These are phyloP conservation scores for Cartodere bifasciata DNA, from an alignment of 2,888 invertebrate species.

Conservation along the genomic window DNA sequence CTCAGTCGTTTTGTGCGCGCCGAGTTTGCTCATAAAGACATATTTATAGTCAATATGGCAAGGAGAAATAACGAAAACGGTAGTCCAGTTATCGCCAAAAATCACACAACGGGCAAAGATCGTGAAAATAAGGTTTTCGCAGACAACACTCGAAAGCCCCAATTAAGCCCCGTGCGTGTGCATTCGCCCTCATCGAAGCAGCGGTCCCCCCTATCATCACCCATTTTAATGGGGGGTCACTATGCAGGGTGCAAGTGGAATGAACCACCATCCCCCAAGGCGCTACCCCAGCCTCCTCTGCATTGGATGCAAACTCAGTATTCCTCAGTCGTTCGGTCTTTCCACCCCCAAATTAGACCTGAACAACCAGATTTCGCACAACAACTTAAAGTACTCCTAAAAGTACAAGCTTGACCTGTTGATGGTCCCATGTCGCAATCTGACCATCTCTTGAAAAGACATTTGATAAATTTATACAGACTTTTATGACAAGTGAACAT, in stretches of 20 bases:
- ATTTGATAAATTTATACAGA: constrained; percentile 27
- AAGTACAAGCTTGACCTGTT: constrained; percentile 33
- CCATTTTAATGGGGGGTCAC: constrained; percentile 35
- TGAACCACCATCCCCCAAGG: constrained; percentile 59
- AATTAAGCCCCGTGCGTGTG: constrained; percentile 16
- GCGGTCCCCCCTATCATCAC: constrained; percentile 25
- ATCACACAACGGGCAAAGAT: constrained; percentile 9
- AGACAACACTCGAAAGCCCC: constrained; percentile 8
- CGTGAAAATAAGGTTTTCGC: constrained; percentile 9
- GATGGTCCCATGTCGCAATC: constrained; percentile 14
- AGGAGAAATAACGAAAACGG: constrained; percentile 25
- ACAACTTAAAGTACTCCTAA: constrained; percentile 33
- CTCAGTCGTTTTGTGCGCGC: constrained; percentile 8
- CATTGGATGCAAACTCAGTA: constrained; percentile 48
- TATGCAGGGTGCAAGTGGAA: constrained; percentile 58
- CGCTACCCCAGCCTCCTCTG: constrained; percentile 57
- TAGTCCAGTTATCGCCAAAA: constrained; percentile 15
- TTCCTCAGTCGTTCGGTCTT: constrained; percentile 41
- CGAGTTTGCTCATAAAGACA: constrained; percentile 12
- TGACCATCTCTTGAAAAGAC: constrained; percentile 26
- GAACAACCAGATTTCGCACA: constrained; percentile 27
- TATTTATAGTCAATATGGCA: constrained; percentile 27
- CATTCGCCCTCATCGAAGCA: constrained; percentile 14
- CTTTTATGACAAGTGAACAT: constrained; percentile 28
- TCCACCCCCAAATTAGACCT: constrained; percentile 28